Evolutionary conservation across 2,888 invertebrate species (phyloP).

Genomic region (Spisula subtruncata): DNA sequence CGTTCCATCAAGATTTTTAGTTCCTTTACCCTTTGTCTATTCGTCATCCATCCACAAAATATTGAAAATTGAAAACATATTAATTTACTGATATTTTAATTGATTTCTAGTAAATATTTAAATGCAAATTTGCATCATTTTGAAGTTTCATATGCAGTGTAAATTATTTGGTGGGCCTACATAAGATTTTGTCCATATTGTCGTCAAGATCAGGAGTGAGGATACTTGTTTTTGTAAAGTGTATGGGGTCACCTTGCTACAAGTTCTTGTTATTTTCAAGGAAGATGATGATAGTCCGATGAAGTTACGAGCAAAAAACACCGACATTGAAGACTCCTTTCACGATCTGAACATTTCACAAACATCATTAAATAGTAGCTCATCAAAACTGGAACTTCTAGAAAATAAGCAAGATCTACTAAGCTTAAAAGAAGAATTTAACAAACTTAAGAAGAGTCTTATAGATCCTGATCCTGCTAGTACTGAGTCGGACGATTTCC

Average conservation of each 20-base stretch:
- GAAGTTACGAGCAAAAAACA: constrained; percentile 40
- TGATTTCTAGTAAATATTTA: too few relatives aligned
- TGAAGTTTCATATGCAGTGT: too few relatives aligned
- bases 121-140: too few relatives aligned
- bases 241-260: neutral
- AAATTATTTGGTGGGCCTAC: too few relatives aligned
- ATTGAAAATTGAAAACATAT: too few relatives aligned
- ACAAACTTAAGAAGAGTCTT: constrained; percentile 57
- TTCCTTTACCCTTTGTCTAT: neutral
- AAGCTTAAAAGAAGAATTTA: constrained; percentile 65
- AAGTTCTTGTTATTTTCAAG: constrained; percentile 52
- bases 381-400: constrained; percentile 58
- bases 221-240: too few relatives aligned
- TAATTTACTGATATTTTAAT: too few relatives aligned
- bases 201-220: too few relatives aligned
- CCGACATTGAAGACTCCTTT: constrained; percentile 40
- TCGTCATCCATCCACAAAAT: neutral
- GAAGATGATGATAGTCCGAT: constrained; percentile 67
- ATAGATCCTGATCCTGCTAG: constrained; percentile 77
- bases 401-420: constrained; percentile 65
- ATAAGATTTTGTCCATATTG: too few relatives aligned
- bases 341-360: constrained; percentile 40
- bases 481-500: constrained; percentile 84
- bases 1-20: too few relatives aligned
- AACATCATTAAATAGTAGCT: constrained; percentile 42